A percentile compares a stretch with the other conserved stretches of the same genome.
phyloP scores from a whole-genome alignment of 2,888 invertebrate genomes.

The Idaea straminata region DNA sequence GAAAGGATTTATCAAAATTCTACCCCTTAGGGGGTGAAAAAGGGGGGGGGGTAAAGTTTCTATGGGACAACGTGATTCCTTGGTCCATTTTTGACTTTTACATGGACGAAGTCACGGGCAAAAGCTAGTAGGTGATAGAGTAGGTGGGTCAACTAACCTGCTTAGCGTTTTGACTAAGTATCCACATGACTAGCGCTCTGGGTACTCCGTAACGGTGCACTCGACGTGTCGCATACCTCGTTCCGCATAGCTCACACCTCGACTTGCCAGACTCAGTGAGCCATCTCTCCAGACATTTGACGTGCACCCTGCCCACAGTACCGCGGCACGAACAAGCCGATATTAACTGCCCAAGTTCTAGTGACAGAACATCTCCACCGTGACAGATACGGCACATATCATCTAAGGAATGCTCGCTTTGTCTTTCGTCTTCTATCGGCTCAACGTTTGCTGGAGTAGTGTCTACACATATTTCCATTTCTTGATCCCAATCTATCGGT shows the following conservation, averaged over 20 bases:
- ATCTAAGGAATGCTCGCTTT: conserved; percentile 56
- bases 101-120: too few relatives aligned
- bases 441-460: conserved; percentile 26
- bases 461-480: conserved; percentile 34
- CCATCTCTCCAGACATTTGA: conserved; percentile 88
- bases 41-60: too few relatives aligned
- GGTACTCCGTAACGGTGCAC: conserved; percentile 81
- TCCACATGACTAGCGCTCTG: conserved; percentile 81
- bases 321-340: conserved; percentile 79
- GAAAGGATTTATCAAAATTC: too few relatives aligned
- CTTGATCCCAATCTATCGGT: conserved; percentile 47
- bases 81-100: too few relatives aligned
- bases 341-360: conserved; percentile 60
- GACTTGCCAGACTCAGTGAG: conserved; percentile 86
- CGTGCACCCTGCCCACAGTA: conserved; percentile 86
- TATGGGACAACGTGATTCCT: too few relatives aligned
- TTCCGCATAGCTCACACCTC: conserved; percentile 86
- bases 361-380: conserved; percentile 54
- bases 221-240: conserved; percentile 82
- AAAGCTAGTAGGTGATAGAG: conserved; percentile 5
- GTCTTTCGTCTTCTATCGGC: conserved; percentile 38
- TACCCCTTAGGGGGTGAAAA: too few relatives aligned
- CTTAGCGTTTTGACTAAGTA: conserved; percentile 75
- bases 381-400: conserved; percentile 75
- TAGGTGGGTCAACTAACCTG: conserved; percentile 46